Conservation (phyloP, 2,797 vertebrate species). For the Clarias pachynema region DNA sequence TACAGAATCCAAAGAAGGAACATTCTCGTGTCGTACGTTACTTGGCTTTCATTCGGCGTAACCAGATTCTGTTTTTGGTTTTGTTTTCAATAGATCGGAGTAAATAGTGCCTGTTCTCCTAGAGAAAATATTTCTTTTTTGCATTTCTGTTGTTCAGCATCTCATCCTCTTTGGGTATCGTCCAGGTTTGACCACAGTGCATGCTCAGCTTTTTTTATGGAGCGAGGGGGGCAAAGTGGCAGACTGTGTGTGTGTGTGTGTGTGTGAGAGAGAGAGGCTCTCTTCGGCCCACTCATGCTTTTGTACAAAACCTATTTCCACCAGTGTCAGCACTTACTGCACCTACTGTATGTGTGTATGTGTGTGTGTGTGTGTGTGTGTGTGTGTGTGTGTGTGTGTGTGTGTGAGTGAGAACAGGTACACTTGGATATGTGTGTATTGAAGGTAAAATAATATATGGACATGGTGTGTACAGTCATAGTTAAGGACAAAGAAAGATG, state of each 20-base stretch:
- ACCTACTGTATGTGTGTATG: constrained; percentile 20
- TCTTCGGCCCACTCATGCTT: constrained; percentile 50
- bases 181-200: not conserved
- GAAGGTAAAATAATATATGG: not conserved
- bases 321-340: constrained; percentile 37
- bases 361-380: constrained; percentile 2
- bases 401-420: not conserved
- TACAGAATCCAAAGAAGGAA: not conserved
- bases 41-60: not conserved
- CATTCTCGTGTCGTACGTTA: not conserved
- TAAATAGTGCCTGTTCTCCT: not conserved
- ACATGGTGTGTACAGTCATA: not conserved
- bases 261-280: constrained; percentile 11
- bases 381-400: constrained; percentile 20
- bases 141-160: not conserved
- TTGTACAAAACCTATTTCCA: constrained; percentile 35
- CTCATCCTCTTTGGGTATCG: not conserved
- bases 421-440: not conserved
- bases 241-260: constrained; percentile 21
- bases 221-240: not conserved
- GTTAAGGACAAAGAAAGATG: not conserved
- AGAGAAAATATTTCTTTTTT: not conserved
- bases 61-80: not conserved
- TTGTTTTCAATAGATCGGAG: not conserved
- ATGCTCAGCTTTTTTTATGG: not conserved